Conservation (phyloP, 2,888 invertebrate genomes). For the Galeopsomyia nigrocyanea region DNA sequence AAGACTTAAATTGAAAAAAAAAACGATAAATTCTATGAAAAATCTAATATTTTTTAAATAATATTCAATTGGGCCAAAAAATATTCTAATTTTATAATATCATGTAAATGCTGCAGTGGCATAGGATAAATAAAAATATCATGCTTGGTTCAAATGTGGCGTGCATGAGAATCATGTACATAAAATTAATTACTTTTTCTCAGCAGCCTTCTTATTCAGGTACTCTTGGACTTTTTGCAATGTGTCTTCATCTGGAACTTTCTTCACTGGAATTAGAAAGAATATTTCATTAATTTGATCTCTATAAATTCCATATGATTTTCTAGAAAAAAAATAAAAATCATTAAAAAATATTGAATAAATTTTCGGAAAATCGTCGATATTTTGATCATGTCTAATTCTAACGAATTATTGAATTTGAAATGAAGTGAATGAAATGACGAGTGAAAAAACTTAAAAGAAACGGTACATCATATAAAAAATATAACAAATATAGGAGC, state of each 20-base stretch:
- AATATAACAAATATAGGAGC: neutral
- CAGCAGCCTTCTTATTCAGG: slow-evolving; percentile 56
- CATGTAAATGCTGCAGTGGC: neutral
- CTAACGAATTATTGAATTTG: no score
- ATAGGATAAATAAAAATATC: neutral
- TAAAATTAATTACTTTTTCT: slow-evolving; percentile 57
- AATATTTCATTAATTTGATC: neutral
- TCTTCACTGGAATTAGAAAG: slow-evolving; percentile 55
- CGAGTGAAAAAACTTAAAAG: neutral
- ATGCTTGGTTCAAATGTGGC: neutral
- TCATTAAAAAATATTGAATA: neutral
- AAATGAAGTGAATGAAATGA: slow-evolving; percentile 15
- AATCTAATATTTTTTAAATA: no score
- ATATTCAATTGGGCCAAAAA: neutral
- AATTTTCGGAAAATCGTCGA: no score
- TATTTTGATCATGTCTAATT: no score
- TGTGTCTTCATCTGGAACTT: slow-evolving; percentile 58
- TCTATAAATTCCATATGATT: no score
- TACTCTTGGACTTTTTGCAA: slow-evolving; percentile 57
- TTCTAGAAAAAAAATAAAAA: neutral
- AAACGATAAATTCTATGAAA: no score
- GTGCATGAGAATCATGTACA: slow-evolving; percentile 9
- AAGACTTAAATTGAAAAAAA: no score
- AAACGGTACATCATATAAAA: neutral
- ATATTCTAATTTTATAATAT: neutral